These are phyloP conservation scores for Wasmannia auropunctata DNA, from an alignment of 1,140 invertebrate genomes.

Conservation along the genomic window DNA sequence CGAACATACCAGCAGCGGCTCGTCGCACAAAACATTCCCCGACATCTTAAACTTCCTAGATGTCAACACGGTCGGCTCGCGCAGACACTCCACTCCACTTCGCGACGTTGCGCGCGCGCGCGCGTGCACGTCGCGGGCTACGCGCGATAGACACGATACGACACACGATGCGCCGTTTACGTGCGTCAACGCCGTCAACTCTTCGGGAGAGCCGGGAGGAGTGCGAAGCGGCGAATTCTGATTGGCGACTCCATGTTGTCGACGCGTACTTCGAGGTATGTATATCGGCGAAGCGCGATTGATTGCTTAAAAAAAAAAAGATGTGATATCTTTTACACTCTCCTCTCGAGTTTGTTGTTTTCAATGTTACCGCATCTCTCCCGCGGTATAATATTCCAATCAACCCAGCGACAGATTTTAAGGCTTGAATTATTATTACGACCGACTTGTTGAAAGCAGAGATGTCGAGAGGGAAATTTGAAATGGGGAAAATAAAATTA, in stretches of 20 bases:
- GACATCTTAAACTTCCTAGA: constrained; percentile 82
- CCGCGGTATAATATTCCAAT: too few relatives aligned
- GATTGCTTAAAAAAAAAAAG: not conserved
- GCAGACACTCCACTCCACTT: constrained; percentile 56
- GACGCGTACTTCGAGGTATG: not conserved
- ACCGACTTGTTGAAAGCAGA: too few relatives aligned
- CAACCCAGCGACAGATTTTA: too few relatives aligned
- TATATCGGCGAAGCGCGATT: not conserved
- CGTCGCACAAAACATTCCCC: constrained; percentile 82
- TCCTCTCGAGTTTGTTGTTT: not conserved
- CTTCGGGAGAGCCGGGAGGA: not conserved
- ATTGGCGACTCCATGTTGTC: not conserved
- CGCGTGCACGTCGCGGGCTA: not conserved
- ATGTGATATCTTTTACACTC: not conserved
- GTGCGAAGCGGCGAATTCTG: not conserved
- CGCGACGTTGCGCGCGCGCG: not conserved
- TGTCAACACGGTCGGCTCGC: constrained; percentile 68
- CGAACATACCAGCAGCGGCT: constrained; percentile 76
- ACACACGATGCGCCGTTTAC: too few relatives aligned
- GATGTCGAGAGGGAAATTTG: not conserved
- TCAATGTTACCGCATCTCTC: too few relatives aligned
- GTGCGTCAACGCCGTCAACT: not conserved
- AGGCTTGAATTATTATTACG: not conserved
- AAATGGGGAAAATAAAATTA: not conserved
- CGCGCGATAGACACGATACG: too few relatives aligned